Evolutionary conservation across 2,113 vertebrate species (phyloP).

Genomic region (Dermatemys mawii): DNA sequence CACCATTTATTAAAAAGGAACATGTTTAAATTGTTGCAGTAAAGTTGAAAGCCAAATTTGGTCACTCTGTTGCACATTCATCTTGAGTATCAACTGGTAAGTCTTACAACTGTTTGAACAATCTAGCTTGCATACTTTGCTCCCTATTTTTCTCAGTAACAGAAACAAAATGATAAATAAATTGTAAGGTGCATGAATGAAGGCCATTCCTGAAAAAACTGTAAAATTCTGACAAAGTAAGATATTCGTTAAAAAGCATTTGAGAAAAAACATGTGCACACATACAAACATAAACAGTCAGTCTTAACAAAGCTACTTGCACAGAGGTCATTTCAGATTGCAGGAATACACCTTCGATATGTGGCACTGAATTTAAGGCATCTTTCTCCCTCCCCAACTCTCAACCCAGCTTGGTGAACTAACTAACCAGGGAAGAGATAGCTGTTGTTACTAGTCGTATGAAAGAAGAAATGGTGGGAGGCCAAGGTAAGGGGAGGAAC

Average conservation of each 20-base stretch:
- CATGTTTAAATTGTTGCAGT: slow-evolving; percentile 38
- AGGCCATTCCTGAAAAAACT: slow-evolving; percentile 69
- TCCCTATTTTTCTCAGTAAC: slow-evolving; percentile 62
- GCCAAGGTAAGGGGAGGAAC: neutral
- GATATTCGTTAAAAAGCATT: slow-evolving; percentile 67
- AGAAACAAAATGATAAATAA: slow-evolving; percentile 64
- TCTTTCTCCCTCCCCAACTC: slow-evolving; percentile 6
- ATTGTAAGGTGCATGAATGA: slow-evolving; percentile 63
- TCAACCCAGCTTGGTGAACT: neutral
- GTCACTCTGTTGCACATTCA: slow-evolving; percentile 65
- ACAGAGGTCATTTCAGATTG: slow-evolving; percentile 70
- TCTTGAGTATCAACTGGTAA: slow-evolving; percentile 32
- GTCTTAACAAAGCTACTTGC: slow-evolving; percentile 50
- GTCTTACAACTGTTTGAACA: slow-evolving; percentile 22
- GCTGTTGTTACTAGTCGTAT: slow-evolving; percentile 14
- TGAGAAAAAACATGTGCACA: slow-evolving; percentile 39
- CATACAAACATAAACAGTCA: slow-evolving; percentile 64
- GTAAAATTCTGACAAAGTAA: slow-evolving; percentile 51
- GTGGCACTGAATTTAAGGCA: slow-evolving; percentile 69
- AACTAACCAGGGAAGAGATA: neutral
- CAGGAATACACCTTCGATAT: slow-evolving; percentile 54
- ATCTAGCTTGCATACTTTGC: slow-evolving; percentile 34
- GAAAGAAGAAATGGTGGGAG: slow-evolving; percentile 17
- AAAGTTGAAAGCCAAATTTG: slow-evolving; percentile 50
- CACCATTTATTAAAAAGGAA: slow-evolving; percentile 65